Evolutionary conservation across 2,113 vertebrate species (phyloP).

Genomic region (Anarhynchus alexandrinus): DNA sequence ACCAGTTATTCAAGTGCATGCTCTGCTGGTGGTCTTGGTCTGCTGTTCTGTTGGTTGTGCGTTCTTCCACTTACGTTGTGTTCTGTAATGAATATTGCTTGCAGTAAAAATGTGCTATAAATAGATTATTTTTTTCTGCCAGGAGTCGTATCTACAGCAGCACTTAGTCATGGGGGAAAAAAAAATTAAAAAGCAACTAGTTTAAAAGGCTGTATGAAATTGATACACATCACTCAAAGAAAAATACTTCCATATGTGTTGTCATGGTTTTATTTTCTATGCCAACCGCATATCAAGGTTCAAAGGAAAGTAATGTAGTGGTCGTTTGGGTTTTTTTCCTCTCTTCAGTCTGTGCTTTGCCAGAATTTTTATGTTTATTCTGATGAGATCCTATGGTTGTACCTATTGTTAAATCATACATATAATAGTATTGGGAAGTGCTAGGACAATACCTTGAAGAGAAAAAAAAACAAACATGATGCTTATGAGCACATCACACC

Average conservation of each 20-base stretch:
- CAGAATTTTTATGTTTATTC: not conserved
- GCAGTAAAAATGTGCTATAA: not conserved
- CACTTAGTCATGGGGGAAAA: not conserved
- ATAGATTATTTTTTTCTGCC: not conserved
- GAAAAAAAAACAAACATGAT: not conserved
- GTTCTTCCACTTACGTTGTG: not conserved
- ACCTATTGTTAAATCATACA: not conserved
- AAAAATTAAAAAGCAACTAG: not conserved
- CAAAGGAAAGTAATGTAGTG: not conserved
- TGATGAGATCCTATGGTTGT: not conserved
- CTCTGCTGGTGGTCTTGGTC: not conserved
- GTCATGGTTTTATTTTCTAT: not conserved
- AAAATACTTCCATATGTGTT: not conserved
- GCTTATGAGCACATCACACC: not conserved
- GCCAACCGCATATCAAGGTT: not conserved
- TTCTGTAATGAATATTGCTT: not conserved
- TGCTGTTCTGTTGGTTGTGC: not conserved
- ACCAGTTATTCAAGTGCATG: not conserved
- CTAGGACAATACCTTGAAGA: not conserved
- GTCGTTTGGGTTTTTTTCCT: too few relatives aligned
- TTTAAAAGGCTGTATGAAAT: not conserved
- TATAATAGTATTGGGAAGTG: not conserved
- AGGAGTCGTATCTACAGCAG: not conserved
- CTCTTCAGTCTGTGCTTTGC: not conserved
- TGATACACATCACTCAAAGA: not conserved